phyloP scores from a whole-genome alignment of 64 coral and sea anemone species.

The Stichodactyla helianthus region DNA sequence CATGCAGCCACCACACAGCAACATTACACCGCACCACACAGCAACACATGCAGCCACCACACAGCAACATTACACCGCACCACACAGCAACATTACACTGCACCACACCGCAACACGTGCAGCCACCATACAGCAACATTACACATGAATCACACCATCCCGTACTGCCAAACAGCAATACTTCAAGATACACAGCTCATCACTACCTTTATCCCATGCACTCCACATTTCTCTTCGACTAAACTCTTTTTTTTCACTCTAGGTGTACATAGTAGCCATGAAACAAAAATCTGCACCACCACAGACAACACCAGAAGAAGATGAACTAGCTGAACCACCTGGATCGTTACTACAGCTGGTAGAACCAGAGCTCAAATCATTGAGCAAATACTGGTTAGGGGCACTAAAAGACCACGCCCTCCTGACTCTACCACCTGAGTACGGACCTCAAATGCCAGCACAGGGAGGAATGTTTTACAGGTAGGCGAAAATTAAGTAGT shows the following conservation, averaged over 20 bases:
- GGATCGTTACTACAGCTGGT: conserved; percentile 77
- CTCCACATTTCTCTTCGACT: not conserved
- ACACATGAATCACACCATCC: too few species aligned
- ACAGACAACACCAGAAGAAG: conserved; percentile 36
- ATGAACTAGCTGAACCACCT: conserved; percentile 72
- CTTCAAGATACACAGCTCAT: too few species aligned
- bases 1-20: too few species aligned
- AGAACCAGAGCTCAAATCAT: conserved; percentile 73
- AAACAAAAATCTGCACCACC: conserved; percentile 64
- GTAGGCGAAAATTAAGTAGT: not conserved
- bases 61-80: too few species aligned
- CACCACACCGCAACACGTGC: not conserved
- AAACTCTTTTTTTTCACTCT: not conserved
- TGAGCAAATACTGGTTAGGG: conserved; percentile 96
- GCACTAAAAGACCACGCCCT: conserved; percentile 88
- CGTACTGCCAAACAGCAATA: too few species aligned
- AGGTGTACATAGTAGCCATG: conserved; percentile 99
- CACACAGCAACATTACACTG: too few species aligned
- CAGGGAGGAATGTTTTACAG: conserved; percentile 96
- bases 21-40: too few species aligned
- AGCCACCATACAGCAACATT: too few species aligned
- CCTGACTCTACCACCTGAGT: conserved; percentile 78
- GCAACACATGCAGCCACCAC: too few species aligned
- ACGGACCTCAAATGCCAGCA: conserved; percentile 74
- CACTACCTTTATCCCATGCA: not conserved